Evolutionary conservation across 2,888 invertebrate species (phyloP), one percentile per base, ranked within the genome.

Genomic region (Thumatha senex): DNA sequence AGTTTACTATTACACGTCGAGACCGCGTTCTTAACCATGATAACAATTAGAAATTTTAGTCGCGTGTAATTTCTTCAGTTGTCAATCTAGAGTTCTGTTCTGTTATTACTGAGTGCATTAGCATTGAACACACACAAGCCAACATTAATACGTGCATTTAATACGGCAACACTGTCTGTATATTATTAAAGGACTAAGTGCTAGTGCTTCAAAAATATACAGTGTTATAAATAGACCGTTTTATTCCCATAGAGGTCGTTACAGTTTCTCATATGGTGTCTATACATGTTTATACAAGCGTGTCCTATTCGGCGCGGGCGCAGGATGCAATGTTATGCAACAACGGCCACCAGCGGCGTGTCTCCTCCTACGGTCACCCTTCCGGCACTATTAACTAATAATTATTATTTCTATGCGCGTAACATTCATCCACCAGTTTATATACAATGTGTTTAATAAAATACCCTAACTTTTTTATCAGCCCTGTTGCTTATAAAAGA

Each of bases 301-400:
- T 58, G 15, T 44, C 56, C 35, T 43, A 54, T 45, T 48, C 24
- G 48, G 18, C 18, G 40, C 48, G 24, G 61, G 54, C 60, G 70
- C 74, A 72, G 78, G 76, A 81, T 75, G 74, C 67, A 60, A 62
- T 68, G 80, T 78, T 73, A 76, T 76, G 84, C 79, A 71, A 77
- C 67, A 76, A 56, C 63, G 83, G 58, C 72, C 61, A 55, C 56
- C 69, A 62, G 14, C 46, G 63, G 60, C 80, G 77, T 78, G 74
- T 76, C 78, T 77, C 80, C 78, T 70, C 67, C 65, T 39, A 52
- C 40, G 54, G 41, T 51, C 54, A 54, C 62, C 69, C 72, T 78
- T 78, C 80, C 80, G 78, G 72, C 67, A 58, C 56, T 49, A 43
- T 47, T 45, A 46, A 53, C 48, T 62, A 67, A 58, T 62, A 62